Percentiles rank a stretch among this genome's conserved stretches.
These are phyloP conservation scores for Pseudoips prasinana DNA, from an alignment of 2,888 invertebrate species.

Conservation along the genomic window DNA sequence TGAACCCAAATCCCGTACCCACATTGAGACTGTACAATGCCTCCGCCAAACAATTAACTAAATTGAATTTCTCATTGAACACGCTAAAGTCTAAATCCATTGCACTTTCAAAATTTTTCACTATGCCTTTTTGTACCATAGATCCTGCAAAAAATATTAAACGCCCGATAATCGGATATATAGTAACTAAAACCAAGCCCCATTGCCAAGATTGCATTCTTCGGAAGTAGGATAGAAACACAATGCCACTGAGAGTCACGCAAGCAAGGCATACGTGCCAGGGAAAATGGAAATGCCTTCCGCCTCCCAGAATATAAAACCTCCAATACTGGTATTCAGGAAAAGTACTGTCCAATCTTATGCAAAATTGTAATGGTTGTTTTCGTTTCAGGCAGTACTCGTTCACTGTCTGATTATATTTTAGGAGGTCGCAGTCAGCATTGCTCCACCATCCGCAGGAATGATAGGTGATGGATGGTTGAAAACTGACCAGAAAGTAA, in stretches of 20 bases:
- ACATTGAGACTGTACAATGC: slow-evolving; percentile 46
- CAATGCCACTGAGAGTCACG: slow-evolving; percentile 35
- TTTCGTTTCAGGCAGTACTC: slow-evolving; percentile 51
- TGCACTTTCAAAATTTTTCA: slow-evolving; percentile 47
- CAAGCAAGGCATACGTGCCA: slow-evolving; percentile 64
- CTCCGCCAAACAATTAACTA: slow-evolving; percentile 40
- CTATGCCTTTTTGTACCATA: slow-evolving; percentile 64
- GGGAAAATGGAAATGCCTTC: slow-evolving; percentile 35
- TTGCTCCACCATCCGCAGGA: slow-evolving; percentile 55
- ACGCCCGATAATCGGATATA: slow-evolving; percentile 47
- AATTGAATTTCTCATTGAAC: slow-evolving; percentile 36
- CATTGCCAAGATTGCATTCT: slow-evolving; percentile 43
- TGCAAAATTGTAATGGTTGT: slow-evolving; percentile 41
- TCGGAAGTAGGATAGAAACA: slow-evolving; percentile 54
- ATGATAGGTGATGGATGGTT: slow-evolving; percentile 59
- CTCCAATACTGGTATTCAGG: slow-evolving; percentile 68
- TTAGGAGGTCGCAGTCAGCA: slow-evolving; percentile 46
- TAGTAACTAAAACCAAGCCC: slow-evolving; percentile 35
- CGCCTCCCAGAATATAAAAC: slow-evolving; percentile 33
- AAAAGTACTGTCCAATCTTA: slow-evolving; percentile 45
- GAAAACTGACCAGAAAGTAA: slow-evolving; percentile 67
- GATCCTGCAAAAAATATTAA: slow-evolving; percentile 53
- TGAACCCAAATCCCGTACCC: slow-evolving; percentile 56
- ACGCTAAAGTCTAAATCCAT: slow-evolving; percentile 50
- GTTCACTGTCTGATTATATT: slow-evolving; percentile 54